phyloP scores from a whole-genome alignment of 2,888 invertebrate genomes.

The Fragum whitleyi region DNA sequence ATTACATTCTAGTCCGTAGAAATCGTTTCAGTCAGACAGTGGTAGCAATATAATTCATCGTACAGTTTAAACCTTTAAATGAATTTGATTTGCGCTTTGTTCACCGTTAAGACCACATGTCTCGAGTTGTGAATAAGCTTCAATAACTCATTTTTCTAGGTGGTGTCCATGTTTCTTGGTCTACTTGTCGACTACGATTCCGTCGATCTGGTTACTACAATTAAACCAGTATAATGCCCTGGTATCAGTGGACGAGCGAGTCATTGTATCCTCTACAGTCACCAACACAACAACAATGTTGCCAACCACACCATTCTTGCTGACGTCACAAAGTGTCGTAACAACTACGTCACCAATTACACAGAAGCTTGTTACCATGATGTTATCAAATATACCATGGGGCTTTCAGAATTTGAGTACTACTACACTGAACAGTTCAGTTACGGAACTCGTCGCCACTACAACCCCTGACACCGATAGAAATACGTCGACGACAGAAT shows the following conservation, averaged over 20 bases:
- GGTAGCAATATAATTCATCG: too few relatives aligned
- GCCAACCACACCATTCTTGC: not conserved
- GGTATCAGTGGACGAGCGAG: conserved; percentile 25
- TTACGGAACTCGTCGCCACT: not conserved
- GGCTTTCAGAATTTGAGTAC: not conserved
- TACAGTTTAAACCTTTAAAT: too few relatives aligned
- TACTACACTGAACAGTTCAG: not conserved
- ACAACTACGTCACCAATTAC: not conserved
- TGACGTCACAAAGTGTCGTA: not conserved
- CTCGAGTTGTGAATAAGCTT: too few relatives aligned
- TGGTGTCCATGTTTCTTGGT: conserved; percentile 74
- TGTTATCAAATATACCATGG: not conserved
- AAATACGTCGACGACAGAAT: not conserved
- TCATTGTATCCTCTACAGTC: conserved; percentile 92
- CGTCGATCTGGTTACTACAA: conserved; percentile 73
- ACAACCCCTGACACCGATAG: not conserved
- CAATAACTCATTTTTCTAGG: conserved; percentile 66
- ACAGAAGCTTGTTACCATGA: conserved; percentile 6
- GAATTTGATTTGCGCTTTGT: too few relatives aligned
- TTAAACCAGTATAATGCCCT: conserved; percentile 53
- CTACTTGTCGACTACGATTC: conserved; percentile 72
- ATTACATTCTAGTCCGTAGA: too few relatives aligned
- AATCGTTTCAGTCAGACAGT: too few relatives aligned
- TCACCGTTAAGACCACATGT: too few relatives aligned
- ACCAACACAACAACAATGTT: conserved; percentile 91